Conservation (phyloP, 2,888 invertebrate genomes). For the Alitta virens region DNA sequence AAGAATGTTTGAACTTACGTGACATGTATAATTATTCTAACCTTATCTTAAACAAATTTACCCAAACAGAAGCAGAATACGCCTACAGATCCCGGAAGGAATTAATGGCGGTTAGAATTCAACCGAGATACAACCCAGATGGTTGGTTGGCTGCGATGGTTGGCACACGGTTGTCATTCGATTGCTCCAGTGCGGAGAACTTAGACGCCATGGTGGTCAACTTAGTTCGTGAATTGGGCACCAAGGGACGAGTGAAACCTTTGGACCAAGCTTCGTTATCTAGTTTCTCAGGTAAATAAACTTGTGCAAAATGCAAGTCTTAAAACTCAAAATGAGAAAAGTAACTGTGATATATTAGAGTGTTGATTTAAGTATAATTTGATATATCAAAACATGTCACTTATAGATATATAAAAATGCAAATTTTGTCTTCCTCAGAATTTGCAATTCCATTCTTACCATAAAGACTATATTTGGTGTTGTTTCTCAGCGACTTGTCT, state of each 20-base stretch:
- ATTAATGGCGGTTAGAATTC: slow-evolving; percentile 45
- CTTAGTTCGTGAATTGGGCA: slow-evolving; percentile 40
- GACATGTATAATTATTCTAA: neutral
- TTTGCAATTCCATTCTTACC: too few species aligned
- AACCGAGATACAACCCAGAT: slow-evolving; percentile 45
- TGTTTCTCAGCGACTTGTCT: too few species aligned
- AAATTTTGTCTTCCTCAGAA: too few species aligned
- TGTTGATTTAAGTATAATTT: too few species aligned
- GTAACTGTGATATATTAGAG: too few species aligned
- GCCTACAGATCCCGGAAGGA: slow-evolving; percentile 40
- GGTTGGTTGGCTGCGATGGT: slow-evolving; percentile 52
- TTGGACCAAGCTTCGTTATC: neutral
- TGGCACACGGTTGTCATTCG: slow-evolving; percentile 45
- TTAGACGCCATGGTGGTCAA: slow-evolving; percentile 36
- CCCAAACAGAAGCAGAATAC: slow-evolving; percentile 33
- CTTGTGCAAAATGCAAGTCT: too few species aligned
- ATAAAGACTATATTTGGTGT: too few species aligned
- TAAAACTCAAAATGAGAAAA: too few species aligned
- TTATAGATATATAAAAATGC: too few species aligned
- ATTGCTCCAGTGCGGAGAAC: slow-evolving; percentile 37
- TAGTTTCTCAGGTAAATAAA: too few species aligned
- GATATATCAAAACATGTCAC: too few species aligned
- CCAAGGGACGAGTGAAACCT: slow-evolving; percentile 32
- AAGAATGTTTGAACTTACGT: too few species aligned
- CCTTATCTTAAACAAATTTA: neutral